Evolutionary conservation across 2,113 vertebrate genomes (phyloP).

Genomic region (Coryphaenoides rupestris): DNA sequence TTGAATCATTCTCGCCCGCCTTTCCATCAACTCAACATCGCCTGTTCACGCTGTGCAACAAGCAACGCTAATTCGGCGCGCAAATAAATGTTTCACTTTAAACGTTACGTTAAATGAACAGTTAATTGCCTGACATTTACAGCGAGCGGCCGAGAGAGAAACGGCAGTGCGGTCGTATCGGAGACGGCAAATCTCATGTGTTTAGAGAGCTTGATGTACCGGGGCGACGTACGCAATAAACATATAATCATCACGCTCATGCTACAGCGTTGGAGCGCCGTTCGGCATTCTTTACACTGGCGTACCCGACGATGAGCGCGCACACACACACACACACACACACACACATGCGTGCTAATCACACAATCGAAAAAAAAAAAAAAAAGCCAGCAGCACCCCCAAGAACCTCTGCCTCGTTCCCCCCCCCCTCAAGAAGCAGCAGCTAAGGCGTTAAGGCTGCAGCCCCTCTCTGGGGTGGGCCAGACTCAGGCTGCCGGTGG

Average conservation of each 20-base stretch:
- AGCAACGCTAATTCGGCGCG: constrained; percentile 7
- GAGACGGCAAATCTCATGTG: constrained; percentile 31
- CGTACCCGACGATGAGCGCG: no score
- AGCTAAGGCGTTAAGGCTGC: constrained; percentile 50
- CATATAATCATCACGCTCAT: constrained; percentile 21
- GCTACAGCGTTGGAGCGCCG: no score
- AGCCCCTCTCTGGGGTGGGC: constrained; percentile 65
- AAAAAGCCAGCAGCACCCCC: neutral
- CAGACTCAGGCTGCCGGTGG: constrained; percentile 45
- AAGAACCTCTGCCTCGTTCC: neutral
- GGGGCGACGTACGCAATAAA: no score
- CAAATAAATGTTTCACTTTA: constrained; percentile 45
- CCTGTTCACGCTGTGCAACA: no score
- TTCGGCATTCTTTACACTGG: no score
- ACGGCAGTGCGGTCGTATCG: constrained; percentile 48
- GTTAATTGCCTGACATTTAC: constrained; percentile 58
- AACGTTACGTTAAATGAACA: neutral
- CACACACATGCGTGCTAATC: no score
- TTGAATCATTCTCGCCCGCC: constrained; percentile 19
- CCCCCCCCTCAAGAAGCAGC: constrained; percentile 24
- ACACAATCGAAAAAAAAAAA: no score
- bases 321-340: no score
- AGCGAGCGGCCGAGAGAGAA: constrained; percentile 41
- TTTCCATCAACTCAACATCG: no score
- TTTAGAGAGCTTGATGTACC: constrained; percentile 44